Conservation (phyloP, 1,140 invertebrate genomes). For the Wiebesia pumilae region DNA sequence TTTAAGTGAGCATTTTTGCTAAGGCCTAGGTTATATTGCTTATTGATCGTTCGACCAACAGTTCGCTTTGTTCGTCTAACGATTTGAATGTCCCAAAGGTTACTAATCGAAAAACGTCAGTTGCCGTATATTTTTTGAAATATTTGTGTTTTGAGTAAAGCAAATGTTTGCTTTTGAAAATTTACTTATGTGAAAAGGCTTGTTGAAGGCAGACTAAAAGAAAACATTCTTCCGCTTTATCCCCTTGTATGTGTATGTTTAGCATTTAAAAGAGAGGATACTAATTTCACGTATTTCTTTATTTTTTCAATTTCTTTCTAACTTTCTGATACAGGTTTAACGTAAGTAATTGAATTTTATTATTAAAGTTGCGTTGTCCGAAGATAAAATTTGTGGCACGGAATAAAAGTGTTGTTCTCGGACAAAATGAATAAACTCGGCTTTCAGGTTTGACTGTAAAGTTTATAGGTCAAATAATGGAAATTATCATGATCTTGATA, state of each 20-base stretch:
- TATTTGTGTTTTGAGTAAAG: neutral
- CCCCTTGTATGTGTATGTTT: neutral
- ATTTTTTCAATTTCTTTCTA: neutral
- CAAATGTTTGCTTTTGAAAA: neutral
- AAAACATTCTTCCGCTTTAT: neutral
- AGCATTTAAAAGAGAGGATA: no score
- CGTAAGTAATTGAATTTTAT: no score
- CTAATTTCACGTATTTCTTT: neutral
- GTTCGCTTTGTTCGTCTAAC: no score
- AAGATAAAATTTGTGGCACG: neutral
- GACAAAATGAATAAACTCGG: neutral
- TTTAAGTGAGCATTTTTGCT: neutral
- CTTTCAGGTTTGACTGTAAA: neutral
- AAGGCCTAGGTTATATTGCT: no score
- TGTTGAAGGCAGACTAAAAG: neutral
- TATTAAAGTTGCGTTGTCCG: no score
- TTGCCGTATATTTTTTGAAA: neutral
- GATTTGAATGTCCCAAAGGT: neutral
- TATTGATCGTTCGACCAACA: no score
- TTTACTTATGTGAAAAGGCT: neutral
- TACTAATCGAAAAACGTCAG: neutral
- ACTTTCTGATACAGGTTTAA: no score
- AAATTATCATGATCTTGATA: neutral
- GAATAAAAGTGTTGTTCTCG: neutral
- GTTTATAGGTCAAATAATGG: neutral